A percentile compares a stretch with the other conserved stretches of the same genome.
phyloP scores from a whole-genome alignment of 2,113 vertebrate genomes.

The Megaleporinus macrocephalus region DNA sequence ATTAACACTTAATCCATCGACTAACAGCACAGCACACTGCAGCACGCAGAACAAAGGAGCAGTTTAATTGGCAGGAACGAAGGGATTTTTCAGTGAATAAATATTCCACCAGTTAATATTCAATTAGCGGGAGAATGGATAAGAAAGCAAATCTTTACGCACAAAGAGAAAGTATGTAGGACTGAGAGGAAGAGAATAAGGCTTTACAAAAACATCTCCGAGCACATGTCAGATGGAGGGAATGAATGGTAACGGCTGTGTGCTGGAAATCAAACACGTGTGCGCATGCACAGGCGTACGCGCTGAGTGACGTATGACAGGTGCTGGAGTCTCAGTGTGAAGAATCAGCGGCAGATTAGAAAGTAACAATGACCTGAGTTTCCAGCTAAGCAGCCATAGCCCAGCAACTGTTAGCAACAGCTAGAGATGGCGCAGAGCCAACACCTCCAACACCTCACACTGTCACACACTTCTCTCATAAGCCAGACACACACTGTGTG shows the following conservation, averaged over 20 bases:
- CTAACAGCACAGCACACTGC: conserved; percentile 33
- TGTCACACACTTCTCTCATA: conserved; percentile 1
- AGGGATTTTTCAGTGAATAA: conserved; percentile 43
- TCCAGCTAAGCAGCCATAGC: conserved; percentile 29
- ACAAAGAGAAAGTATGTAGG: conserved; percentile 23
- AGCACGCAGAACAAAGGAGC: conserved; percentile 35
- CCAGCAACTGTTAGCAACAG: conserved; percentile 36
- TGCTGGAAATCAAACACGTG: conserved; percentile 4
- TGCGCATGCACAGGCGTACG: background rate
- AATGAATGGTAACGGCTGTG: conserved; percentile 1
- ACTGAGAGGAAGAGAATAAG: background rate
- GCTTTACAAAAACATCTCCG: background rate
- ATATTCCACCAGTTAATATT: conserved; percentile 51
- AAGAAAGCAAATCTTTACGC: conserved; percentile 28
- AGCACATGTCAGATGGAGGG: background rate
- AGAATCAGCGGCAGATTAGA: conserved; percentile 31
- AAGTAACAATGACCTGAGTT: conserved; percentile 25
- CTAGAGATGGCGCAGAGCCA: conserved; percentile 43
- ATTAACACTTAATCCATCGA: conserved; percentile 56
- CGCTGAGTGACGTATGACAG: background rate
- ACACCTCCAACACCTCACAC: conserved; percentile 19
- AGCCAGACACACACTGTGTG: too few relatives aligned
- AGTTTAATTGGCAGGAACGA: conserved; percentile 43
- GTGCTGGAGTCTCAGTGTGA: conserved; percentile 31
- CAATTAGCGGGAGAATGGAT: conserved; percentile 30